Percentiles rank a stretch among this genome's conserved stretches.
Evolutionary conservation across 2,888 invertebrate genomes (phyloP).

Genomic region (Synergus umbraculus): DNA sequence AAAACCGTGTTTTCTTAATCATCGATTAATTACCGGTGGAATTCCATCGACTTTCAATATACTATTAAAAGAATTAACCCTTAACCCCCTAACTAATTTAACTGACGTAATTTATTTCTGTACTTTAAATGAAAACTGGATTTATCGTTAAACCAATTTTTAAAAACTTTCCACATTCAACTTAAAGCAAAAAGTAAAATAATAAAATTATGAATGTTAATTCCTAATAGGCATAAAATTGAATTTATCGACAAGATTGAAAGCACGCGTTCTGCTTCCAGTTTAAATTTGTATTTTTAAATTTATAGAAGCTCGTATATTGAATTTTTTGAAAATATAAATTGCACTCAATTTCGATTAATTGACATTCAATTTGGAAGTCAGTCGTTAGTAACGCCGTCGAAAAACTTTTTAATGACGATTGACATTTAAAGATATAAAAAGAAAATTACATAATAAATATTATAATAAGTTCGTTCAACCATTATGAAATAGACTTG

Average conservation of each 20-base stretch:
- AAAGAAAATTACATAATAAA: neutral
- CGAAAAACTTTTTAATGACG: neutral
- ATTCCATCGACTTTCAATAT: neutral
- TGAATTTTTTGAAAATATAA: neutral
- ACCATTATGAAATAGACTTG: neutral
- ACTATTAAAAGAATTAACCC: neutral
- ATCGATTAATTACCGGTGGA: neutral
- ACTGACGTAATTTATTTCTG: neutral
- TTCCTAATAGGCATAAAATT: neutral
- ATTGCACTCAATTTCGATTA: neutral
- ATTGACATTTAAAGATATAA: neutral
- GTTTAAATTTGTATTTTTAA: neutral
- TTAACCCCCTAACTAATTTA: neutral
- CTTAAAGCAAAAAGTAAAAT: slow-evolving; percentile 3
- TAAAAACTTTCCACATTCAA: neutral
- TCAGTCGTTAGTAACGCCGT: neutral
- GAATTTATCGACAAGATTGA: neutral
- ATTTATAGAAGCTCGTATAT: neutral
- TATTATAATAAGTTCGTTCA: neutral
- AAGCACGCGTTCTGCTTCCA: neutral
- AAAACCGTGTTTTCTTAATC: neutral
- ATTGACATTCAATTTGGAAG: neutral
- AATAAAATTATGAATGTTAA: neutral
- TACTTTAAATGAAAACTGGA: neutral
- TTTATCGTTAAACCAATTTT: neutral